Evolutionary conservation across 2,797 vertebrate species (phyloP).

Genomic region (Helicolenus hilgendorfi): DNA sequence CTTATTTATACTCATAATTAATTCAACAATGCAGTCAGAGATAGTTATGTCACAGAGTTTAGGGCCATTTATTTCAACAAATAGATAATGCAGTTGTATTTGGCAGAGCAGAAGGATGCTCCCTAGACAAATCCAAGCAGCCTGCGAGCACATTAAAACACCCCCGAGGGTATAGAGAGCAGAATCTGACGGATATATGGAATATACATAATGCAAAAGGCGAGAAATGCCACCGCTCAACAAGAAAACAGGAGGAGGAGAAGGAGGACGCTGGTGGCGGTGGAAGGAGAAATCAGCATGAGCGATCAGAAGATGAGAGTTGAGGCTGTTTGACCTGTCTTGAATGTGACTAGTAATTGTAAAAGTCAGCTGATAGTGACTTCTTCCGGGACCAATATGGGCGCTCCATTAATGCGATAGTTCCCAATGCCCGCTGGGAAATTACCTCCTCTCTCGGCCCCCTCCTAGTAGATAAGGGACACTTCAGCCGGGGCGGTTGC

Average conservation of each 20-base stretch:
- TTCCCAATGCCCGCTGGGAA: slow-evolving; percentile 54
- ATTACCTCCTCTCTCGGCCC: slow-evolving; percentile 49
- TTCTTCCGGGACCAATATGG: not conserved
- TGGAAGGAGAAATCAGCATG: not conserved
- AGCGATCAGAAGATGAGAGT: slow-evolving; percentile 16
- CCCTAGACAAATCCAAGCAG: slow-evolving; percentile 22
- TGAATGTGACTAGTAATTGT: slow-evolving; percentile 47
- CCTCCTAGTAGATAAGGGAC: slow-evolving; percentile 54
- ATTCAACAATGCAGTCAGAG: slow-evolving; percentile 32
- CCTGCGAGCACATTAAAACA: slow-evolving; percentile 42
- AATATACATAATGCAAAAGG: slow-evolving; percentile 56
- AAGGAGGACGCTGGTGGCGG: not conserved
- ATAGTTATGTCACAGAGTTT: slow-evolving; percentile 26
- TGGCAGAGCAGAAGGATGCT: slow-evolving; percentile 31
- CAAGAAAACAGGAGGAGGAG: slow-evolving; percentile 21
- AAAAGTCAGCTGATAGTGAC: slow-evolving; percentile 35
- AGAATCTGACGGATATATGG: slow-evolving; percentile 33
- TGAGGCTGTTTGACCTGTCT: slow-evolving; percentile 41
- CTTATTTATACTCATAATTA: slow-evolving; percentile 37
- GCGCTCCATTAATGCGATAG: slow-evolving; percentile 41
- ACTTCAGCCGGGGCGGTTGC: slow-evolving; percentile 19
- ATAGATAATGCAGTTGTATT: slow-evolving; percentile 12
- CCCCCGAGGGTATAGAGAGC: slow-evolving; percentile 28
- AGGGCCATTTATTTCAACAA: slow-evolving; percentile 20
- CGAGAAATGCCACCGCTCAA: slow-evolving; percentile 16